These are phyloP conservation scores for Trichonephila inaurata DNA, from an alignment of 1,140 invertebrate genomes.

Conservation along the genomic window DNA sequence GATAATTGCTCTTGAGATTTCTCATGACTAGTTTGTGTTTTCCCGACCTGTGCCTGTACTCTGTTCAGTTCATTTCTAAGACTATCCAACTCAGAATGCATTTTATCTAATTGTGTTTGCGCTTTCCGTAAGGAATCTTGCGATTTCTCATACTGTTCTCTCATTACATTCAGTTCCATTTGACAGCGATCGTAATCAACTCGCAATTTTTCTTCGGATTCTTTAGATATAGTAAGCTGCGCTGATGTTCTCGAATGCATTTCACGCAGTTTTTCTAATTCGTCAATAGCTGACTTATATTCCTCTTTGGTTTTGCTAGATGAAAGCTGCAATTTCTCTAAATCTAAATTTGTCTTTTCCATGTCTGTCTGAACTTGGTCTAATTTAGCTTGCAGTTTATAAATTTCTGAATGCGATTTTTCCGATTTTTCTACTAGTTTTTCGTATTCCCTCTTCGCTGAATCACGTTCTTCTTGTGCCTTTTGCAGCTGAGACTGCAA, in stretches of 20 bases:
- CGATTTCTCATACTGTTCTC: constrained; percentile 93
- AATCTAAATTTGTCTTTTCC: constrained; percentile 90
- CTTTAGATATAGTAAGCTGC: constrained; percentile 91
- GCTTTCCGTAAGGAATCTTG: constrained; percentile 90
- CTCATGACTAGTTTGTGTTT: constrained; percentile 90
- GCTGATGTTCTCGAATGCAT: constrained; percentile 91
- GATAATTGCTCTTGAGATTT: constrained; percentile 93
- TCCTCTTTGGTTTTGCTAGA: constrained; percentile 91
- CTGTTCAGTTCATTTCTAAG: constrained; percentile 87
- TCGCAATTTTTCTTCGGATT: constrained; percentile 94
- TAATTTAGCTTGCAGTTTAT: constrained; percentile 91
- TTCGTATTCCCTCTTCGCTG: constrained; percentile 93
- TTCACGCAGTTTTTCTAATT: constrained; percentile 90
- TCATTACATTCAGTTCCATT: constrained; percentile 90
- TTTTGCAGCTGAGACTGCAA: constrained; percentile 89
- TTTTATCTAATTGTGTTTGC: constrained; percentile 91
- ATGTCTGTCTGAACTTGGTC: constrained; percentile 92
- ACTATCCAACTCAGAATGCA: constrained; percentile 91
- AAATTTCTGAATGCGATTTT: constrained; percentile 92
- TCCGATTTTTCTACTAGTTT: constrained; percentile 96
- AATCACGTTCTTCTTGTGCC: constrained; percentile 92
- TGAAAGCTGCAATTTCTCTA: constrained; percentile 90
- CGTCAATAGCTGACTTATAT: constrained; percentile 91
- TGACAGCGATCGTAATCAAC: constrained; percentile 90
- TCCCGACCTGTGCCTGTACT: constrained; percentile 88